phyloP scores from a whole-genome alignment of 2,888 invertebrate genomes.

The Sabatieria punctata region DNA sequence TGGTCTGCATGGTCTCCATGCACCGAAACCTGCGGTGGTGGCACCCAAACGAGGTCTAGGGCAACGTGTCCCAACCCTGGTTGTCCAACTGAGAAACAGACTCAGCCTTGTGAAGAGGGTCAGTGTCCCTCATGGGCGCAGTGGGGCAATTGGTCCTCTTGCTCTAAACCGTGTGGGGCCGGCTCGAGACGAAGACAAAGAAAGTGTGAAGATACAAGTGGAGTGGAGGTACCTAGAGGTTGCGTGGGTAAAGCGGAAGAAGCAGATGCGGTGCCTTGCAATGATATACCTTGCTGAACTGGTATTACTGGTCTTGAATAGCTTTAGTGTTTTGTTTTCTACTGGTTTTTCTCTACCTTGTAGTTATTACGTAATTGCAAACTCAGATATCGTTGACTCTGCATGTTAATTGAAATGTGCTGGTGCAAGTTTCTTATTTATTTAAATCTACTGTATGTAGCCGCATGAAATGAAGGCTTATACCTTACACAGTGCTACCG shows the following conservation, averaged over 20 bases:
- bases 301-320: no score
- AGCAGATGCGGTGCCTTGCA: slow-evolving; percentile 8
- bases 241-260: slow-evolving; percentile 9
- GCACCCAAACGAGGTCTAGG: slow-evolving; percentile 5
- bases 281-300: no score
- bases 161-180: slow-evolving; percentile 9
- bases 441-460: no score
- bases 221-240: slow-evolving; percentile 6
- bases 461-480: no score
- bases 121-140: slow-evolving; percentile 8
- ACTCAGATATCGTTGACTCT: no score
- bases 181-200: slow-evolving; percentile 2
- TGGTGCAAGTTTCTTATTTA: no score
- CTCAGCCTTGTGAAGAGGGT: slow-evolving; percentile 2
- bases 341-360: no score
- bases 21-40: slow-evolving; percentile 10
- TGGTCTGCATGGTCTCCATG: slow-evolving; percentile 12
- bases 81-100: slow-evolving; percentile 8
- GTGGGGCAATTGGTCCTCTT: slow-evolving; percentile 7
- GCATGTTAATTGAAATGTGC: no score
- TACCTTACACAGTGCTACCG: no score
- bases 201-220: background rate
- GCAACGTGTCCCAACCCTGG: slow-evolving; percentile 6
- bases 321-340: no score
- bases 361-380: no score